Evolutionary conservation across 2,888 invertebrate genomes (phyloP), one percentile per base, ranked within the genome.

Genomic region (Ashinkailepas kermadecensis): DNA sequence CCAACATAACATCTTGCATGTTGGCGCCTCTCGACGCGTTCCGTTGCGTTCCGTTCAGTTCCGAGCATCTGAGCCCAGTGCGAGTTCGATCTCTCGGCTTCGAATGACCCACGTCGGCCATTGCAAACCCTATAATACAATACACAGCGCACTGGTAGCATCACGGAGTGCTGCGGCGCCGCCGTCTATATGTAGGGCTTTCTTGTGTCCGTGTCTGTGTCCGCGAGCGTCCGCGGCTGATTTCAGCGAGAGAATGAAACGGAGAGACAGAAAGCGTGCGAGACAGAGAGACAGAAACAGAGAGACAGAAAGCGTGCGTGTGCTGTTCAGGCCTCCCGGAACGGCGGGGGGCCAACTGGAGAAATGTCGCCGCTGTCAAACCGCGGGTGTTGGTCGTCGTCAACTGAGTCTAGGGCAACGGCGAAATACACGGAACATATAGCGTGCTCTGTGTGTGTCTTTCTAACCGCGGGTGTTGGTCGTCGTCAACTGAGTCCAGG

Each of bases 181-280:
- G 39, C 39, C 39, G 39, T 59, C 59, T 59, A 7, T 59, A 15
- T 74, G 74, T 74, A 74, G 74, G 74, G 74, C 74, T 74, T 74
- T 74, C 74, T 56, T 74, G 74, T 74, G 70, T 70, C 39, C 15
- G 65, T 15, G 74, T 21, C 54, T 39, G 39, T 39, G 39, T 39
- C 39, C 39, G 39, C 39, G 39, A 39, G 62, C 62, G 39, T 39
- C 2, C 39, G 39, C 39, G 2, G 39, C 2, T 39, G 39, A 39
- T 39, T 39, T 39, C 39, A 39, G 39, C 18, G 67, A 25, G 39
- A 39, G 39, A 39, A 4, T 39, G 39, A 4, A 39, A 39, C 39
- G 1, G 39, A 39, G 39, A 1, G 39, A 39, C 39, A 39, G 39
- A 39, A 4, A 15, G 70, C 12, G 70, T 54, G 70, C 13, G 70